Evolutionary conservation across 1,140 invertebrate species (phyloP).

Genomic region (Probaryconus sp.): DNA sequence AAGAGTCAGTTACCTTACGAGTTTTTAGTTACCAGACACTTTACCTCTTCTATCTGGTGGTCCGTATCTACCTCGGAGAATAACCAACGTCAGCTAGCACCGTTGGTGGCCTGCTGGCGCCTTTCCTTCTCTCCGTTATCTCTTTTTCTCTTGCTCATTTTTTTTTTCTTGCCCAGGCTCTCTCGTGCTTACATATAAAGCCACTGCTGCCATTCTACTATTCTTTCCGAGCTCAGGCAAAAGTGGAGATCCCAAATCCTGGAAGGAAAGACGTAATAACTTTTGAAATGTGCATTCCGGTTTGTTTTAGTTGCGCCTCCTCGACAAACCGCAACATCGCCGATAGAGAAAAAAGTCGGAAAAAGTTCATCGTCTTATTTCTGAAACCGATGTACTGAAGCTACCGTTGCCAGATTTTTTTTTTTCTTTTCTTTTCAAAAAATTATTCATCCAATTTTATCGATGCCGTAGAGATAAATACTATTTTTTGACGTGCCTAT

Average conservation of each 20-base stretch:
- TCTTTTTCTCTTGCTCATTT: conserved; percentile 9
- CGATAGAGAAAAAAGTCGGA: conserved; percentile 40
- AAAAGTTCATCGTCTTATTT: no score
- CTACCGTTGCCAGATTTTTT: no score
- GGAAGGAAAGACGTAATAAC: conserved; percentile 58
- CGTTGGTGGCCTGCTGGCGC: conserved; percentile 63
- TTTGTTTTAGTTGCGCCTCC: conserved; percentile 56
- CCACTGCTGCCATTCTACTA: conserved; percentile 38
- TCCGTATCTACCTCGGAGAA: conserved; percentile 62
- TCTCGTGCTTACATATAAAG: conserved; percentile 53
- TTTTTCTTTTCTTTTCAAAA: no score
- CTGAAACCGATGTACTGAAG: no score
- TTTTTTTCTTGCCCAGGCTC: conserved; percentile 49
- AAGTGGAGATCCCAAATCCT: conserved; percentile 58
- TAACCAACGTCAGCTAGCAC: conserved; percentile 60
- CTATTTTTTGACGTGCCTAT: no score
- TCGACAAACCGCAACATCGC: conserved; percentile 51
- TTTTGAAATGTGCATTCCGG: conserved; percentile 60
- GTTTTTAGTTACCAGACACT: conserved; percentile 68
- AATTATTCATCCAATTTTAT: no score
- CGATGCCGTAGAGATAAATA: no score
- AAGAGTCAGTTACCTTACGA: conserved; percentile 63
- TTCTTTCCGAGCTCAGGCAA: conserved; percentile 59
- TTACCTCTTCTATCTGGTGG: conserved; percentile 68
- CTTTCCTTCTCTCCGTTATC: conserved; percentile 39